Percentiles rank a stretch among this genome's conserved stretches.
These are phyloP conservation scores for Suricata suricatta DNA, from an alignment of 2,113 vertebrate species.

Conservation along the genomic window DNA sequence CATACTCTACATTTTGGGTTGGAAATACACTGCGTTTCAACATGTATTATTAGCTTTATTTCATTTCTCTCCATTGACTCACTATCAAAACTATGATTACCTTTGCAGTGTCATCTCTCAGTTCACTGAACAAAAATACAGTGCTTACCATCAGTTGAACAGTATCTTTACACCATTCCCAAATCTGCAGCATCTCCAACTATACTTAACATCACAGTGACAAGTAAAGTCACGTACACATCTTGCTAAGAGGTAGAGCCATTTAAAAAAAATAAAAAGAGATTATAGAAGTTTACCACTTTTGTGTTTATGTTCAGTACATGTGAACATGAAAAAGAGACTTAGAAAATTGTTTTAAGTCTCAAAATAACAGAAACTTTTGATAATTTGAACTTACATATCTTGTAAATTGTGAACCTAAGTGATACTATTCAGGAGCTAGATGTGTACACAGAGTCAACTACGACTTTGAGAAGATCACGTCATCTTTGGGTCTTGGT, in stretches of 20 bases:
- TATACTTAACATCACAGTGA: neutral
- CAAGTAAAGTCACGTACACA: neutral
- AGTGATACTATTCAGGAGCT: neutral
- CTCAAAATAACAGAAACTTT: neutral
- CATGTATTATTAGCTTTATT: neutral
- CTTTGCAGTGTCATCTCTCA: neutral
- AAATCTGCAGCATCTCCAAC: neutral
- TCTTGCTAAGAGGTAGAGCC: neutral
- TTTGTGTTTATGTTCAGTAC: neutral
- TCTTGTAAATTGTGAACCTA: neutral
- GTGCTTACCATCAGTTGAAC: neutral
- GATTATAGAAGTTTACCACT: neutral
- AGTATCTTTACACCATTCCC: neutral
- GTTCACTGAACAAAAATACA: neutral
- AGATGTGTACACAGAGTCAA: neutral
- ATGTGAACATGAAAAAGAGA: neutral
- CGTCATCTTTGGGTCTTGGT: neutral
- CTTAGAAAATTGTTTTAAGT: neutral
- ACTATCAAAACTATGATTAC: conserved; percentile 7
- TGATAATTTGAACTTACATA: neutral
- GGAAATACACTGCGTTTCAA: conserved; percentile 20
- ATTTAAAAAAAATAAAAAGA: neutral
- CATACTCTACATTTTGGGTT: neutral
- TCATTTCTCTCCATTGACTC: conserved; percentile 42
- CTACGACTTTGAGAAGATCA: neutral